Conservation (phyloP, 2,113 vertebrate genomes). For the Alethe diademata region DNA sequence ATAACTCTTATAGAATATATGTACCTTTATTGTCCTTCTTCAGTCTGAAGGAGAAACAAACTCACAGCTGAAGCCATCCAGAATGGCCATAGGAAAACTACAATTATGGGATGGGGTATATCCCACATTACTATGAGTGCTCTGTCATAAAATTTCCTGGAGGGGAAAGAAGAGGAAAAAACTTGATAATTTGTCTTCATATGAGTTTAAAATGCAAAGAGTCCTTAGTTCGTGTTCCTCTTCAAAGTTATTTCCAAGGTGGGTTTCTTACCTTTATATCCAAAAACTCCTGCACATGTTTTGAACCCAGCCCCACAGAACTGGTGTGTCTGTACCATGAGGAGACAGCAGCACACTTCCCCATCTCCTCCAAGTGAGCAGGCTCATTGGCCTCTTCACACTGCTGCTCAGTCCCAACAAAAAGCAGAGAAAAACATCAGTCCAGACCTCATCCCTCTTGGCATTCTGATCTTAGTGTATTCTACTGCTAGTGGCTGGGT, state of each 20-base stretch:
- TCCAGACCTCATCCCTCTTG: not conserved
- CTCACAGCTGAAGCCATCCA: not conserved
- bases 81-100: not conserved
- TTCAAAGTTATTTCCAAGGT: not conserved
- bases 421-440: not conserved
- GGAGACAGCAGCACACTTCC: rapidly evolving
- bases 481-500: not conserved
- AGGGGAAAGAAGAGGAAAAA: not conserved
- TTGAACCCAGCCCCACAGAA: not conserved
- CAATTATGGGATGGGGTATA: not conserved
- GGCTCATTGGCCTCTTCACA: not conserved
- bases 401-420: not conserved
- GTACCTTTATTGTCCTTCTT: not conserved
- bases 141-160: not conserved
- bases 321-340: rapidly evolving
- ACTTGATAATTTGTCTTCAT: not conserved
- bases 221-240: not conserved
- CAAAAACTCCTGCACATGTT: not conserved
- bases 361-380: not conserved
- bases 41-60: not conserved
- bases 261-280: not conserved
- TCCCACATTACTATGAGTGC: not conserved
- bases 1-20: not conserved
- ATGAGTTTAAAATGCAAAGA: not conserved
- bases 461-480: not conserved